Percentiles rank a stretch among this genome's conserved stretches.
Conservation (phyloP, 2,113 vertebrate genomes). For the Vombatus ursinus region DNA sequence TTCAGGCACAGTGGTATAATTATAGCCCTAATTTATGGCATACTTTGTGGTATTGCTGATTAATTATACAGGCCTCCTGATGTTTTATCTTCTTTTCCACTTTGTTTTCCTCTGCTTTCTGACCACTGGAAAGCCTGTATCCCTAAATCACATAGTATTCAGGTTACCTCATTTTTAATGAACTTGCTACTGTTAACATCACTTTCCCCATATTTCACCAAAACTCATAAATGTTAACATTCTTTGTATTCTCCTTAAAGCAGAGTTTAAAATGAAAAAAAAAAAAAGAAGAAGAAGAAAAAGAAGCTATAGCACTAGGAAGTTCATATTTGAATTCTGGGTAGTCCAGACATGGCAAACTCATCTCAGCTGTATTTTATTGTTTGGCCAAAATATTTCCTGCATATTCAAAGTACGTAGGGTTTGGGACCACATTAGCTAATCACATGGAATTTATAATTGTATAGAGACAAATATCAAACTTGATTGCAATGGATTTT, state of each 20-base stretch:
- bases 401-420: neutral
- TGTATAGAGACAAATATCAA: neutral
- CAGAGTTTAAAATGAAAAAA: neutral
- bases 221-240: constrained; percentile 42
- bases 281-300: neutral
- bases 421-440: neutral
- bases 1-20: constrained; percentile 59
- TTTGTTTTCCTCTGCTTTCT: constrained; percentile 58
- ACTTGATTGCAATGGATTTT: neutral
- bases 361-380: neutral
- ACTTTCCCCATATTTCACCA: constrained; percentile 9
- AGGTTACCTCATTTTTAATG: constrained; percentile 5
- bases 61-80: constrained; percentile 72
- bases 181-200: constrained; percentile 38
- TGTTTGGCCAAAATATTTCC: neutral
- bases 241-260: neutral
- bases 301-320: neutral
- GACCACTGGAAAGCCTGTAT: constrained; percentile 48
- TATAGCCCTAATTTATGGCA: constrained; percentile 48
- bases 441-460: neutral
- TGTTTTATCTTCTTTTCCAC: constrained; percentile 57
- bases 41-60: constrained; percentile 58
- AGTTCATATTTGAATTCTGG: neutral
- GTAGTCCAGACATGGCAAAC: neutral
- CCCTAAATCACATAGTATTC: constrained; percentile 51